These are phyloP conservation scores for Megalops cyprinoides DNA, from an alignment of 2,797 vertebrate genomes.

Conservation along the genomic window DNA sequence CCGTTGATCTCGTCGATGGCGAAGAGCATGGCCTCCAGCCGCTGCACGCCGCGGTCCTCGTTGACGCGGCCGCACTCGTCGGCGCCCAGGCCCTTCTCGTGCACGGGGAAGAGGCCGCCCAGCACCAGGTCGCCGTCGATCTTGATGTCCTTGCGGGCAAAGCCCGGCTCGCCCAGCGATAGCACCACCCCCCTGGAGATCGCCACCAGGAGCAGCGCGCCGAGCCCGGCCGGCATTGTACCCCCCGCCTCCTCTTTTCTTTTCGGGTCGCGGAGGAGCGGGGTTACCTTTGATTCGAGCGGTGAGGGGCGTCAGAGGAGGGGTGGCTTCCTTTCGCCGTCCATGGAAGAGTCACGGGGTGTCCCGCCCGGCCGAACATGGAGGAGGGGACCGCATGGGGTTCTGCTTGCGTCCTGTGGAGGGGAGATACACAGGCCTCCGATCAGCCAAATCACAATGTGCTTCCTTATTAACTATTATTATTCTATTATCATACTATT, in stretches of 20 bases:
- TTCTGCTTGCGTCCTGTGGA: slow-evolving; percentile 55
- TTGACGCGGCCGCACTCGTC: slow-evolving; percentile 97
- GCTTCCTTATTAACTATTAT: too few relatives aligned
- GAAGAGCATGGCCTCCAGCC: slow-evolving; percentile 97
- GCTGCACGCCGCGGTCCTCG: slow-evolving; percentile 93
- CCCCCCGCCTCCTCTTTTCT: neutral
- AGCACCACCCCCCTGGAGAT: slow-evolving; percentile 67
- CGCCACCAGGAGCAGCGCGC: slow-evolving; percentile 80
- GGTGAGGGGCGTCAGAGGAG: neutral
- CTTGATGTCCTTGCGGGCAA: slow-evolving; percentile 89
- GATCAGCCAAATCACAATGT: too few relatives aligned
- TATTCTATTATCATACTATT: too few relatives aligned
- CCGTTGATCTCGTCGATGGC: slow-evolving; percentile 95
- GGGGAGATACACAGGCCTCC: too few relatives aligned
- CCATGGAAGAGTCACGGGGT: slow-evolving; percentile 74
- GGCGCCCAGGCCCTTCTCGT: slow-evolving; percentile 90
- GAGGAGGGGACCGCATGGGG: slow-evolving; percentile 69
- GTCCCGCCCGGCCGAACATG: slow-evolving; percentile 66
- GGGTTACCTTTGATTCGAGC: neutral
- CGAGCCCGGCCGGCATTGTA: slow-evolving; percentile 82
- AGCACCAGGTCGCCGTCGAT: slow-evolving; percentile 96
- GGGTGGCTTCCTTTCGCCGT: slow-evolving; percentile 61
- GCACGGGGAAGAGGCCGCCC: slow-evolving; percentile 94
- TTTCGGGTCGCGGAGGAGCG: neutral
- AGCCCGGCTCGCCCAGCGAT: slow-evolving; percentile 84